A percentile compares a stretch with the other conserved stretches of the same genome.
These are phyloP conservation scores for cat (Felis catus) DNA, from an alignment of 2,113 vertebrate genomes.

Conservation along the genomic window DNA sequence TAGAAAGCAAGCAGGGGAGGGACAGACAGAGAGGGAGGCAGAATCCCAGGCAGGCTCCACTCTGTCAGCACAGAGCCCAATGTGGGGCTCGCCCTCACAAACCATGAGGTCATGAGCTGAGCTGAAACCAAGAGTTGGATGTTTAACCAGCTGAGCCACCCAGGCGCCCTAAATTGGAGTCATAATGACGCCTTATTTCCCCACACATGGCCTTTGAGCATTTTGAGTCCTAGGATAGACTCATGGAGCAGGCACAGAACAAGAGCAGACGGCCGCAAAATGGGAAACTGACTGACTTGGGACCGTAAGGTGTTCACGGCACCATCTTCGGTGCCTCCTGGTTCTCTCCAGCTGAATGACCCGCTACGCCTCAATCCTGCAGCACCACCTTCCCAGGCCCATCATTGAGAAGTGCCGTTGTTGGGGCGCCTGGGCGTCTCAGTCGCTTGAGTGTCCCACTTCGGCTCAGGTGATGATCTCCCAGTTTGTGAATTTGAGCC, in stretches of 20 bases:
- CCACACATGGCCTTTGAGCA: neutral
- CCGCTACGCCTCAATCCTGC: neutral
- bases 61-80: too few species aligned
- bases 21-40: too few species aligned
- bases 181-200: neutral
- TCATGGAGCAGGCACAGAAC: neutral
- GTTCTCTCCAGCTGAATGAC: neutral
- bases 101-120: too few species aligned
- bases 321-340: neutral
- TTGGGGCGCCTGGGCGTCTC: too few species aligned
- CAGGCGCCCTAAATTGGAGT: neutral
- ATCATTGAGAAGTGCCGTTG: neutral
- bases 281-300: neutral
- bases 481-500: too few species aligned
- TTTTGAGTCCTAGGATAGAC: slow-evolving; percentile 9
- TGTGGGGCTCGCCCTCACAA: too few species aligned
- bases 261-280: neutral
- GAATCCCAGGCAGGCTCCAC: too few species aligned
- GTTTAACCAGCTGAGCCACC: too few species aligned
- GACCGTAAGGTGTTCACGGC: neutral
- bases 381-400: neutral
- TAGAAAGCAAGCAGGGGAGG: too few species aligned
- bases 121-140: too few species aligned
- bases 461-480: too few species aligned
- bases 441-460: too few species aligned